phyloP scores from a whole-genome alignment of 2,113 vertebrate species.

The Entelurus aequoreus region DNA sequence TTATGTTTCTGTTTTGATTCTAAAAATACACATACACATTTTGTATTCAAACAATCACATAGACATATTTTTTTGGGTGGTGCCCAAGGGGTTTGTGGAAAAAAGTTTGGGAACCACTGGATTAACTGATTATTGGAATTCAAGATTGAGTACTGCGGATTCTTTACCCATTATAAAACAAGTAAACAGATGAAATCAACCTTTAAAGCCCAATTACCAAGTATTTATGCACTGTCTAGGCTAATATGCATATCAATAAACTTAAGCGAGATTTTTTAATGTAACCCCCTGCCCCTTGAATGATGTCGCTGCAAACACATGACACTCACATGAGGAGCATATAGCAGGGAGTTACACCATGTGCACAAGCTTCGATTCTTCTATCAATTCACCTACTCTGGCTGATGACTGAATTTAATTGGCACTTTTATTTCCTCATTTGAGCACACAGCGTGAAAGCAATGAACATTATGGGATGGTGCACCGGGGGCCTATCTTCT shows the following conservation, averaged over 20 bases:
- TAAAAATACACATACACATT: no score
- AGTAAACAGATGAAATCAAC: no score
- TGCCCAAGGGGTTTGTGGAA: no score
- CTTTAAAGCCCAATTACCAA: no score
- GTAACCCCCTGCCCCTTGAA: neutral
- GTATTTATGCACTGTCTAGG: neutral
- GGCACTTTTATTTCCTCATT: conserved; percentile 4
- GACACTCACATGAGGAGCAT: conserved; percentile 15
- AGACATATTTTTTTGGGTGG: no score
- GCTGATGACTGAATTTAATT: neutral
- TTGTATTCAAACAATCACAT: no score
- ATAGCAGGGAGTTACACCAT: neutral
- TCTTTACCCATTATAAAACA: no score
- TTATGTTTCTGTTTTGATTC: no score
- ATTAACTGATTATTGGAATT: no score
- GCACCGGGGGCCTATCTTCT: conserved; percentile 6
- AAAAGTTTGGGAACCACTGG: no score
- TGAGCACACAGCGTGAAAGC: conserved; percentile 3
- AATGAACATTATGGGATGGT: neutral
- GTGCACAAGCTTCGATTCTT: neutral
- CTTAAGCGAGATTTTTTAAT: neutral
- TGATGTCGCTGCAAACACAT: conserved; percentile 15
- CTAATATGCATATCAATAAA: neutral
- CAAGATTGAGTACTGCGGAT: no score
- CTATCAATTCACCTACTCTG: neutral